Conservation (phyloP, 2,888 invertebrate species). For the Microchrysa polita region DNA sequence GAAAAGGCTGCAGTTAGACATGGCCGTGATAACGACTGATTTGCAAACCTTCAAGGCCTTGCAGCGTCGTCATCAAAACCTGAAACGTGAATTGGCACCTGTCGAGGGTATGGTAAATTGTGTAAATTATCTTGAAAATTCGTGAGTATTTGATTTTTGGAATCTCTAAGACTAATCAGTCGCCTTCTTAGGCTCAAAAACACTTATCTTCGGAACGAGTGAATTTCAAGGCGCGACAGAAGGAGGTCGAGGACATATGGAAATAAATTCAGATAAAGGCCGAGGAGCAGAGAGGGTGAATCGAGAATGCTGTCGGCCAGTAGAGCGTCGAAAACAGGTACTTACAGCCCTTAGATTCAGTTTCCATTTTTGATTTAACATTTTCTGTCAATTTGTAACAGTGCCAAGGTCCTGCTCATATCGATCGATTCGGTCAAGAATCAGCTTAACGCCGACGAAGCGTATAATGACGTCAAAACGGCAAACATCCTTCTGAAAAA, state of each 20-base stretch:
- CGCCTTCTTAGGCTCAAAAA: slow-evolving; percentile 76
- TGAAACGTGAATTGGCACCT: slow-evolving; percentile 94
- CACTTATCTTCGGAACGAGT: slow-evolving; percentile 87
- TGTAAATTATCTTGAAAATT: slow-evolving; percentile 86
- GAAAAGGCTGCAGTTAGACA: slow-evolving; percentile 90
- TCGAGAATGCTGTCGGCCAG: slow-evolving; percentile 95
- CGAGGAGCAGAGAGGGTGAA: slow-evolving; percentile 79
- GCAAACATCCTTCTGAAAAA: slow-evolving; percentile 90
- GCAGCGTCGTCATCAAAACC: slow-evolving; percentile 89
- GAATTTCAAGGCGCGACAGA: slow-evolving; percentile 85
- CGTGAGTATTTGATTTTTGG: slow-evolving; percentile 66
- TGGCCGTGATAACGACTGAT: slow-evolving; percentile 81
- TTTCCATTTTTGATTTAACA: not conserved
- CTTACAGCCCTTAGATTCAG: not conserved
- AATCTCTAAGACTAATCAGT: slow-evolving; percentile 66
- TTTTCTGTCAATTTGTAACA: slow-evolving; percentile 61
- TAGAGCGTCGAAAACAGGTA: slow-evolving; percentile 72
- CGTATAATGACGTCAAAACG: slow-evolving; percentile 88
- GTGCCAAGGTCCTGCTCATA: slow-evolving; percentile 80
- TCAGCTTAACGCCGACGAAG: slow-evolving; percentile 79
- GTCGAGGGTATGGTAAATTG: slow-evolving; percentile 92
- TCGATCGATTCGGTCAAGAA: slow-evolving; percentile 86
- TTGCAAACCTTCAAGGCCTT: slow-evolving; percentile 90
- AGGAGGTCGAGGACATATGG: slow-evolving; percentile 89
- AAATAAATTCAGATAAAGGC: slow-evolving; percentile 87